Evolutionary conservation across 2,113 vertebrate species (phyloP), one percentile per base, ranked within the genome.

Genomic region (Silurus glanis): DNA sequence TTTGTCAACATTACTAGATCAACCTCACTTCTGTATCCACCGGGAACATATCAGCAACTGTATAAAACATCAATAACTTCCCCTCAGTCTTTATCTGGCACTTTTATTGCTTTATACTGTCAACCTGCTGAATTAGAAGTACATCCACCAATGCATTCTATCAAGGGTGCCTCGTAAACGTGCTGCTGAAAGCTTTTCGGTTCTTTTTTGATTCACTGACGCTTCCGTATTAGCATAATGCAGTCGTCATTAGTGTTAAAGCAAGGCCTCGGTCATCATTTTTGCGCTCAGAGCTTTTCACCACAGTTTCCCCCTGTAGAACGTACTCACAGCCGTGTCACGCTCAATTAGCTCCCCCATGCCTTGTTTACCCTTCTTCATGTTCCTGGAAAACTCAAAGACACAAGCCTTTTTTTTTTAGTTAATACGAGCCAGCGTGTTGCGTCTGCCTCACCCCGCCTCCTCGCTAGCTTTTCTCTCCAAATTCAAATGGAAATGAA

Each of bases 401-500:
- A 89, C 88, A 82, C 49, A 55, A 25, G 89, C 87, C 78, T 82
- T 89, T 89, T 89, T 37, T 88, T 89, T 91, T 90, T 89, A 93
- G 90, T 90, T 87, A 85, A 94, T 91, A 90, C 82, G 66, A 78
- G 45, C 72, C 88, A 71, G 83, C 85, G 62, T 80, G 75, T 89
- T 83, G 80, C 83, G 53, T 86, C 66, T 59, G 23, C 76, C 87
- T 75, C 76, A 69, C 78, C 84, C 78, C 72, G 78, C 85, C 80
- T 84, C 75, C 90, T 83, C 56, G 53, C 19, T 83, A 85, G 74
- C 85, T 83, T 81, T 83, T 91, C 83, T 92, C 90, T 83, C 84
- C 92, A 92, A 91, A 94, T 95, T 95, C 93, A 94, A 90, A 94
- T 93, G 90, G 92, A 91, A 88, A 91, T 91, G 88, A 90, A 92